A percentile compares a stretch with the other conserved stretches of the same genome.
Conservation (phyloP, 2,888 invertebrate species). For the Ochlodes sylvanus region DNA sequence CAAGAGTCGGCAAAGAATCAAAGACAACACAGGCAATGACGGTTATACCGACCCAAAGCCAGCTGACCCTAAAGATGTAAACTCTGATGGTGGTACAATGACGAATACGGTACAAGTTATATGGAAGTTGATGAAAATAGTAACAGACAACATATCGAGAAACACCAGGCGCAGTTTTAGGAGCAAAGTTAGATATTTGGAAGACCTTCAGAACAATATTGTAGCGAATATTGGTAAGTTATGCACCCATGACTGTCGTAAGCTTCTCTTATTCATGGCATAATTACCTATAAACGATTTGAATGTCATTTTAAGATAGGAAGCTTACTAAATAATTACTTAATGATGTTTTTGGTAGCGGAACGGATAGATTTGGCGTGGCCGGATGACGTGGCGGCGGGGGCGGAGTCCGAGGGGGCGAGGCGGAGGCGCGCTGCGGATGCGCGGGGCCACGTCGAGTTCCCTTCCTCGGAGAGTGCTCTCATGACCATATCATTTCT, state of each 20-base stretch:
- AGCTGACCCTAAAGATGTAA: not conserved
- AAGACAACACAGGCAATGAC: not conserved
- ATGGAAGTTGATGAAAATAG: constrained; percentile 64
- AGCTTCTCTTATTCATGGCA: no score
- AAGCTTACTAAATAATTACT: constrained; percentile 2
- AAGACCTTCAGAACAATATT: constrained; percentile 84
- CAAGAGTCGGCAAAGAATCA: not conserved
- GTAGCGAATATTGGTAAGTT: constrained; percentile 88
- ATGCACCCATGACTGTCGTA: not conserved
- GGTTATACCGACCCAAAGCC: not conserved
- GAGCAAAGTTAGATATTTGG: constrained; percentile 85
- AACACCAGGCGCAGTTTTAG: constrained; percentile 71
- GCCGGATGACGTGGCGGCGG: constrained; percentile 62
- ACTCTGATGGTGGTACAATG: constrained; percentile 45
- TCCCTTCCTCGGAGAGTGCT: constrained; percentile 92
- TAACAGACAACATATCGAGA: constrained; percentile 70
- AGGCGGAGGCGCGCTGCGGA: constrained; percentile 33
- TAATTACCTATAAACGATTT: no score
- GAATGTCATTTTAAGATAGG: no score
- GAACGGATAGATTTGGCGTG: constrained; percentile 76
- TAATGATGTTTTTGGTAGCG: constrained; percentile 58
- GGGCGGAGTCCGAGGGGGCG: constrained; percentile 20
- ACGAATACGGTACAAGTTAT: constrained; percentile 60
- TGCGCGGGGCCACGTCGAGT: constrained; percentile 84
- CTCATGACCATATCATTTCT: constrained; percentile 93